A percentile compares a stretch with the other conserved stretches of the same genome.
These are phyloP conservation scores for Distichodus sexfasciatus DNA, from an alignment of 2,797 vertebrate genomes.

Conservation along the genomic window DNA sequence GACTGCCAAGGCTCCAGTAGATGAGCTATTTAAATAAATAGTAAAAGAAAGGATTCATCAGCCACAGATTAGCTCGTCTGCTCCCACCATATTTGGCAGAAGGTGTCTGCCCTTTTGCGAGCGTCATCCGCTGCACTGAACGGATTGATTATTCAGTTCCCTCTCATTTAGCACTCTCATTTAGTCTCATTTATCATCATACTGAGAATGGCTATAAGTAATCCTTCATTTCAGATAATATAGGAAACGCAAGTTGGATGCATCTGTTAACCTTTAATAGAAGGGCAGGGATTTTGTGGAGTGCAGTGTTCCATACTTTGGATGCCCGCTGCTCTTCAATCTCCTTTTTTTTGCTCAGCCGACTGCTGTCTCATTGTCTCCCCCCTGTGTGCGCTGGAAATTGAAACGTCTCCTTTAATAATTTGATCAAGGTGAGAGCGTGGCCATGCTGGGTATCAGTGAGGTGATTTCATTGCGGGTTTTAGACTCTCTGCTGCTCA, in stretches of 20 bases:
- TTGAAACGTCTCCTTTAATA: constrained; percentile 30
- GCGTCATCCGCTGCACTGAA: constrained; percentile 10
- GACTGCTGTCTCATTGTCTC: constrained; percentile 6
- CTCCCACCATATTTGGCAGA: constrained; percentile 27
- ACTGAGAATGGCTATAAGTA: constrained; percentile 12
- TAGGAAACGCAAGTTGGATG: not conserved
- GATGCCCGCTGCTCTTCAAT: not conserved
- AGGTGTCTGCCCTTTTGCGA: constrained; percentile 34
- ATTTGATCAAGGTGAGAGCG: constrained; percentile 22
- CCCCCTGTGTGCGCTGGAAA: constrained; percentile 13
- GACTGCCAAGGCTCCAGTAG: not conserved
- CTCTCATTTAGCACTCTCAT: constrained; percentile 16
- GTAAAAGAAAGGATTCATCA: constrained; percentile 33
- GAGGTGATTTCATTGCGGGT: constrained; percentile 14
- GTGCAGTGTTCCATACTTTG: not conserved
- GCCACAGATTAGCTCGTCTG: constrained; percentile 1
- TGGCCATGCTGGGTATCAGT: not conserved
- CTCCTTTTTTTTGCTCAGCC: not conserved
- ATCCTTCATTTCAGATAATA: constrained; percentile 15
- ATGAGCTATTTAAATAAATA: not conserved
- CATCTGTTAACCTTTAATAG: constrained; percentile 21
- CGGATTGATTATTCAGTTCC: constrained; percentile 26
- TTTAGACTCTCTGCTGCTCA: constrained; percentile 5
- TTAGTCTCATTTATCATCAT: constrained; percentile 24
- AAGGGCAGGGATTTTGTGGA: not conserved